phyloP scores from a whole-genome alignment of 2,888 invertebrate genomes.

The Leistus spinibarbis region DNA sequence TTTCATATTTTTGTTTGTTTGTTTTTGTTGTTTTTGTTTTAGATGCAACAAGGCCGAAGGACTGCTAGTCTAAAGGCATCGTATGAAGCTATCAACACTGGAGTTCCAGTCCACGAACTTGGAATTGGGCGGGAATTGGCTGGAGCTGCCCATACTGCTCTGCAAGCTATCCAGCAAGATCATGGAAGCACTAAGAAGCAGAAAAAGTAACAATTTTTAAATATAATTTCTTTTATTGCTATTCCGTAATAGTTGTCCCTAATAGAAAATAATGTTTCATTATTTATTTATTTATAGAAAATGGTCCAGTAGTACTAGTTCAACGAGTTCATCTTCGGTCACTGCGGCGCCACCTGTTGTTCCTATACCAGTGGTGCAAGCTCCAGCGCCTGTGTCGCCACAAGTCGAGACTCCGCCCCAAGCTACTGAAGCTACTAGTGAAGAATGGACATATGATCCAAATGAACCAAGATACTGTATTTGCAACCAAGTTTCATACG shows the following conservation, averaged over 20 bases:
- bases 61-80: constrained; percentile 94
- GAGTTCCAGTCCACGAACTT: constrained; percentile 65
- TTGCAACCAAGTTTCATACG: constrained; percentile 96
- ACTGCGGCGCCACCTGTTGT: constrained; percentile 53
- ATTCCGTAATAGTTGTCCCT: neutral
- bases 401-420: constrained; percentile 57
- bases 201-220: constrained; percentile 61
- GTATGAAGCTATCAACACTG: constrained; percentile 83
- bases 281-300: constrained; percentile 49
- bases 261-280: neutral
- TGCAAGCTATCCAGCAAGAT: constrained; percentile 69
- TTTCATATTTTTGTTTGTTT: neutral
- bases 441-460: constrained; percentile 93
- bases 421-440: constrained; percentile 67
- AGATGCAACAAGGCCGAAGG: constrained; percentile 93
- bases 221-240: neutral
- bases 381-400: constrained; percentile 55
- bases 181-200: constrained; percentile 67
- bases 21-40: constrained; percentile 37
- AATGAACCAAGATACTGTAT: constrained; percentile 96
- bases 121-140: constrained; percentile 74
- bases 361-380: constrained; percentile 45
- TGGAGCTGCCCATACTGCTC: constrained; percentile 73
- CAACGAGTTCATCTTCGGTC: constrained; percentile 43
- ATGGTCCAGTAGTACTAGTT: constrained; percentile 48